phyloP scores from a whole-genome alignment of 2,888 invertebrate genomes.

The Danaus chrysippus region DNA sequence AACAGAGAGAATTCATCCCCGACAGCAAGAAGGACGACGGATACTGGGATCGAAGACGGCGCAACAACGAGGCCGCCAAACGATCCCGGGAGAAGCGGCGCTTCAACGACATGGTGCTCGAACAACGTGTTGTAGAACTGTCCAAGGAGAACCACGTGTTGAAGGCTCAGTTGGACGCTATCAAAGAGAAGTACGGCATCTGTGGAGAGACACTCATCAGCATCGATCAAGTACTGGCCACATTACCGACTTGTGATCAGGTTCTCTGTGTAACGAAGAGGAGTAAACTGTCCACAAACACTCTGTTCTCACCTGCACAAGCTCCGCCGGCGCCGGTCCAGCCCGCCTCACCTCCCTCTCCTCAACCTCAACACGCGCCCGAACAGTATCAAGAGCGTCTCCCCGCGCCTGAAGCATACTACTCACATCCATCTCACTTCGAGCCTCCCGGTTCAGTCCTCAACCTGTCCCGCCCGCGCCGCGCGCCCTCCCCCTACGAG shows the following conservation, averaged over 20 bases:
- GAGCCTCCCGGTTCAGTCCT: conserved; percentile 83
- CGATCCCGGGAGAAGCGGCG: conserved; percentile 97
- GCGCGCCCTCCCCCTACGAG: conserved; percentile 88
- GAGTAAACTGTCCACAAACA: conserved; percentile 67
- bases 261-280: conserved; percentile 91
- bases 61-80: conserved; percentile 98
- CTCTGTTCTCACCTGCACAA: conserved; percentile 78
- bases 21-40: conserved; percentile 98
- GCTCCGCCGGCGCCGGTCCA: conserved; percentile 76
- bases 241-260: conserved; percentile 90
- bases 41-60: conserved; percentile 97
- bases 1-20: conserved; percentile 97
- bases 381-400: conserved; percentile 72
- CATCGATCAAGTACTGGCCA: conserved; percentile 92
- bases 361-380: conserved; percentile 77
- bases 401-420: conserved; percentile 70
- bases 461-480: conserved; percentile 83
- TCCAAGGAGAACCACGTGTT: conserved; percentile 97
- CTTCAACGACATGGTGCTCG: conserved; percentile 97
- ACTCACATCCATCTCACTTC: conserved; percentile 77
- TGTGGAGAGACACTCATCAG: conserved; percentile 92
- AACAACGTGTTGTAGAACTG: conserved; percentile 94
- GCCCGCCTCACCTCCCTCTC: conserved; percentile 71
- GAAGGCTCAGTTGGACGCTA: conserved; percentile 94
- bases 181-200: conserved; percentile 95